Base-by-base conservation (phyloP, 53 echinoderm and acorn worm species). In the Mesocentrotus franciscanus region DNA sequence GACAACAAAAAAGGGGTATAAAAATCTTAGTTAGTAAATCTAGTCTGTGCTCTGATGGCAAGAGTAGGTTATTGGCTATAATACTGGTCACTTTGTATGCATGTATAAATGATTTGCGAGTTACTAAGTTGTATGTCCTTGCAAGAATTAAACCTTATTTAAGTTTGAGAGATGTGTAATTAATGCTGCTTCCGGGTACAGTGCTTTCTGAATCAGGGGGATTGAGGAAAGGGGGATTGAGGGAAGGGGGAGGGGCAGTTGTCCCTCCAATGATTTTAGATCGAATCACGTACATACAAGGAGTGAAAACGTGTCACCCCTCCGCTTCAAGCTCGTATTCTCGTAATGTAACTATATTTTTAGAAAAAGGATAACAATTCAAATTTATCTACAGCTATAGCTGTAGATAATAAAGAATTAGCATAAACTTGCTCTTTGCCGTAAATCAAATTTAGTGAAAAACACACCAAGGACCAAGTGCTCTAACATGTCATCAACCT, bases 81-180 rank as follows among this genome's bases (percentile, higher is more conserved):
- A 15, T 4, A 5, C 27, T 87, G 59, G 87, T 87, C 87, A 87
- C 12, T 87, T 9, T 39, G 2, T 3, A 33, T 30, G 75, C 14
- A 75, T 81, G 36, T 12, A 74, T 72, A 18, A 33, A 76, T 78
- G 13, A 79, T 13, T 8, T 11, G 12, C 57, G 15, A 27, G 85
- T 0, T 85, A 26, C 56, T 57, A 85, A 24, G 79, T 57, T 57
- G 11, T 27, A 56, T 85, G 85, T 85, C 27, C 85, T 85, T 85
- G 26, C 5, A 10, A 11, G 58, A 27, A 87, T 87, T 87, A 87
- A 57, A n/a, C 56, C 87, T 29, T 27, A 27, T 58, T 57, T 27
- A 84, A 84, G 84, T 84, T 84, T 84, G 84, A 84, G 84, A 16
- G 17, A 42, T 84, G 49, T 49, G 84, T 49, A 87, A 87, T 87